Evolutionary conservation across 2,113 vertebrate species (phyloP).

Genomic region (Chlorodrepanis virens): DNA sequence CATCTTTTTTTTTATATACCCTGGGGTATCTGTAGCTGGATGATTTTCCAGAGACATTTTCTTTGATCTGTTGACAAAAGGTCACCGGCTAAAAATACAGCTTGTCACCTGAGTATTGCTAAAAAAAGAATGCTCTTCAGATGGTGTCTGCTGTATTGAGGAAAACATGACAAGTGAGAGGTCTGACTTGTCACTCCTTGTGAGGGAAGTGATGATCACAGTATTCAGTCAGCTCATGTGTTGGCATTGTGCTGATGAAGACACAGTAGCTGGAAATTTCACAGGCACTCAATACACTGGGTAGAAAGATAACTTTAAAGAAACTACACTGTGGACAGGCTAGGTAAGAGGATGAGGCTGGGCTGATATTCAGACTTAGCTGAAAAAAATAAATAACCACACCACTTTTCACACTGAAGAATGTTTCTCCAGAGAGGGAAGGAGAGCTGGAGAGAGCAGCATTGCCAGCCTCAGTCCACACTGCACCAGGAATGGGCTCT

Average conservation of each 20-base stretch:
- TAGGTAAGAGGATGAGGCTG: background rate
- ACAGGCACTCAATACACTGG: background rate
- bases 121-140: background rate
- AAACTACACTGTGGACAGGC: fast-evolving
- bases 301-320: background rate
- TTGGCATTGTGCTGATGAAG: background rate
- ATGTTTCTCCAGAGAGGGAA: background rate
- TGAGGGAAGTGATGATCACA: background rate
- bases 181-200: background rate
- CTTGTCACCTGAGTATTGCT: background rate
- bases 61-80: background rate
- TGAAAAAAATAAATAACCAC: background rate
- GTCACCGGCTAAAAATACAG: background rate
- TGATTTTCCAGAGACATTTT: background rate
- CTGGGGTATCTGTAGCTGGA: background rate
- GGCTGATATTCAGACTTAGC: background rate
- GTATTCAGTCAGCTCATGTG: background rate
- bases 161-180: background rate
- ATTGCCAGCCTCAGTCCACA: background rate
- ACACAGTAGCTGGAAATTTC: background rate
- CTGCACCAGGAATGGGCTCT: background rate
- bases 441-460: background rate
- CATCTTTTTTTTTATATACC: background rate
- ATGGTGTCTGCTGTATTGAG: background rate
- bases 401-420: background rate